Evolutionary conservation across 92 coral and sea anemone genomes (phyloP).

Genomic region (Montipora capitata): DNA sequence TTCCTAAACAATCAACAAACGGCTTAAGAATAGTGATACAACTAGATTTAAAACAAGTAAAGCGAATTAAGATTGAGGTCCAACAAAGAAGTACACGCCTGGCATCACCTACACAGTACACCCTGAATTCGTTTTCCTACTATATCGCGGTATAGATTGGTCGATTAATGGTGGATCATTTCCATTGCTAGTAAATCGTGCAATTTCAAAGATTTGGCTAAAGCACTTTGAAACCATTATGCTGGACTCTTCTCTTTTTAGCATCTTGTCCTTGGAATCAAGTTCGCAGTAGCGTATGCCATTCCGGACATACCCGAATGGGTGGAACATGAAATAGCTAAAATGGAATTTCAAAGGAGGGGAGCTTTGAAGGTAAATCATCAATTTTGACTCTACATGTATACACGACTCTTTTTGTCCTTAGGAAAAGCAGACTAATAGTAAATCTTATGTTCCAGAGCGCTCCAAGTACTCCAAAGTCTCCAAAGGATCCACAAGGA

Average conservation of each 20-base stretch:
- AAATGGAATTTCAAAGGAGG: constrained; percentile 93
- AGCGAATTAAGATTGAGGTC: no score
- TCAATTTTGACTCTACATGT: no score
- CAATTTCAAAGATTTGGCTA: background rate
- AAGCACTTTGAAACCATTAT: background rate
- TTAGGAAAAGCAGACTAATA: background rate
- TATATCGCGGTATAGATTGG: background rate
- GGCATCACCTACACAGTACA: no score
- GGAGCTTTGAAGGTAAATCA: constrained; percentile 87
- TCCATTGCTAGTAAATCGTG: background rate
- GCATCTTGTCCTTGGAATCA: constrained; percentile 95
- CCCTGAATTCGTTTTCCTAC: no score
- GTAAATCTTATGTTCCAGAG: constrained; percentile 13
- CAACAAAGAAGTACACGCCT: no score
- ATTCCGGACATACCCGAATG: constrained; percentile 99
- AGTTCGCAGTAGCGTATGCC: constrained; percentile 99
- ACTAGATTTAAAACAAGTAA: no score
- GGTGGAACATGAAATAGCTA: constrained; percentile 99
- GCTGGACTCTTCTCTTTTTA: constrained; percentile 4
- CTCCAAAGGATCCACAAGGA: constrained; percentile 32
- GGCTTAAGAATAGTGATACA: no score
- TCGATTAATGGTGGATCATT: no score
- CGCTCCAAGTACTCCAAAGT: constrained; percentile 53
- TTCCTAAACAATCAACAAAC: no score
- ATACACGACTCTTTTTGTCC: no score